Base-by-base conservation (phyloP, 2,113 vertebrate species). In the Solenodon paradoxus region DNA sequence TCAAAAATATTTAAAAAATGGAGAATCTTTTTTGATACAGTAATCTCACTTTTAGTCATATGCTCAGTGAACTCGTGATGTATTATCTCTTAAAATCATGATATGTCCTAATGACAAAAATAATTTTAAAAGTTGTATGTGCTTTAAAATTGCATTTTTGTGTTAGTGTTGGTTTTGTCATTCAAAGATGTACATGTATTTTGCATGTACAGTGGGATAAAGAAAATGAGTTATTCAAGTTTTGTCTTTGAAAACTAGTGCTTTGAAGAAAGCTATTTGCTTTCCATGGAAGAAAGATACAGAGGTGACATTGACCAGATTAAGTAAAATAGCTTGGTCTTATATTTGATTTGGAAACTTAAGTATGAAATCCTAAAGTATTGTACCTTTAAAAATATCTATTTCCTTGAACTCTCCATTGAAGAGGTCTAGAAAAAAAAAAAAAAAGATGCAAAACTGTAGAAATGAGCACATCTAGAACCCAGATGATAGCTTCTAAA, bases 121-220 rank as follows among this genome's bases (percentile, higher is more conserved):
- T 1, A 72, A 57, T 6, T 19, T 49, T 63, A 53, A 49, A 17
- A 38, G 3, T 68, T 75, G 59, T 49, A 59, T 88, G 53, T 87
- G 28, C n/a, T 87, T 92, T 74, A 74, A 79, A 81, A 75, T 81
- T 22, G 19, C 49, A 85, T 93, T 72, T 89, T 64, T 92, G 42
- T 55, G 24, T 88, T 71, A 68, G 32, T 69, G 81, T 68, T n/a
- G 20, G 4, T 72, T 84, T 45, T 59, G 17, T 63, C 30, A 28
- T 69, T 90, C 77, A 90, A 74, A 92, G 55, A 42, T 15, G n/a
- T n/a, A n/a, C n/a, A n/a, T n/a, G n/a, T 45, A 32, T 40, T 55
- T 69, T 53, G 12, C 63, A 13, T 63, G 5, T 30, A 81, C 20
- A 40, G 22, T 66, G n/a, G 11, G 4, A 89, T 55, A 59, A 83